phyloP scores from a whole-genome alignment of 2,888 invertebrate genomes.

The Dinocampus coccinellae region DNA sequence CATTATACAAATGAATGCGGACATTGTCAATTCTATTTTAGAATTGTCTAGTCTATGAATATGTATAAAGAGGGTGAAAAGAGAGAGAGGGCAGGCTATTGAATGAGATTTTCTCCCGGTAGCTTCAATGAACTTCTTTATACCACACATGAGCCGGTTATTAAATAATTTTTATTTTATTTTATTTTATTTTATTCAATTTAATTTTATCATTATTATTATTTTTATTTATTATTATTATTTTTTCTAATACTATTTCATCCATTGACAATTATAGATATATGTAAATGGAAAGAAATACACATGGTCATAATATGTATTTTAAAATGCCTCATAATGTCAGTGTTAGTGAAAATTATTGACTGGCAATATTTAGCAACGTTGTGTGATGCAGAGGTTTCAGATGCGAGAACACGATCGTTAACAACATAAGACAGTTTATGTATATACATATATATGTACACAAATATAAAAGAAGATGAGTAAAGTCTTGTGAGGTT shows the following conservation, averaged over 20 bases:
- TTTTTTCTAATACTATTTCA: slow-evolving; percentile 8
- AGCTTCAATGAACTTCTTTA: not conserved
- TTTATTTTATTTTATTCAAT: too few species aligned
- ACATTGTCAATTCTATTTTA: slow-evolving; percentile 12
- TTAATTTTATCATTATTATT: too few species aligned
- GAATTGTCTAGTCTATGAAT: too few species aligned
- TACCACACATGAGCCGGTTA: slow-evolving; percentile 15
- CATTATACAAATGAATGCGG: too few species aligned
- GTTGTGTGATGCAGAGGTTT: not conserved
- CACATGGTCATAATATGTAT: not conserved
- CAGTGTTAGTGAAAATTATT: slow-evolving; percentile 22
- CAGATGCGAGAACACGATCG: slow-evolving; percentile 32
- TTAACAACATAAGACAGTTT: slow-evolving; percentile 31
- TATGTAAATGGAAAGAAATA: not conserved
- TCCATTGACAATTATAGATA: slow-evolving; percentile 22
- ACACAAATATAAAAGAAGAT: not conserved
- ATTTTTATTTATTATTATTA: too few species aligned
- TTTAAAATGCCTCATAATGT: not conserved
- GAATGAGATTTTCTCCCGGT: slow-evolving; percentile 30
- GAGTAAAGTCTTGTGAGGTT: not conserved
- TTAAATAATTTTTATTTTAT: too few species aligned
- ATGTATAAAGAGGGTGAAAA: too few species aligned
- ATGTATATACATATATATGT: not conserved
- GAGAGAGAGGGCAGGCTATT: too few species aligned
- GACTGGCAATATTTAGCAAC: slow-evolving; percentile 21